phyloP scores from a whole-genome alignment of 2,113 vertebrate species.

The Phyllostomus hastatus region DNA sequence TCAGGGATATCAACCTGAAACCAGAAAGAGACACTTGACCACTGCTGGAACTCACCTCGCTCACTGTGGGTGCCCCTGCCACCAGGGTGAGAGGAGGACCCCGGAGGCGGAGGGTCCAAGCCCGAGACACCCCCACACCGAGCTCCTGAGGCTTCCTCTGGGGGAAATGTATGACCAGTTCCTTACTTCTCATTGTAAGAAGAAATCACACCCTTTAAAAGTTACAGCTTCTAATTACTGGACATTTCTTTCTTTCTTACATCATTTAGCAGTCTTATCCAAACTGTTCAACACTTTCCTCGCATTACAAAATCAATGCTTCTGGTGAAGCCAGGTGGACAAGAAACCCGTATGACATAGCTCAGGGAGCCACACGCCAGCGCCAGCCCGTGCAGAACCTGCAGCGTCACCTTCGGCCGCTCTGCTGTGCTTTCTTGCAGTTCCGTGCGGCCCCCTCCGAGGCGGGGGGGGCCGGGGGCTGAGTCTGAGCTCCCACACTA shows the following conservation, averaged over 20 bases:
- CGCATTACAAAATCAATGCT: neutral
- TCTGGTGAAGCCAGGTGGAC: neutral
- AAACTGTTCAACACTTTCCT: neutral
- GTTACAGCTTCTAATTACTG: neutral
- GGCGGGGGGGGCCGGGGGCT: neutral
- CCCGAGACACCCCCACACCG: neutral
- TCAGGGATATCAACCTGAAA: conserved; percentile 91
- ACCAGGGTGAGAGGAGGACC: neutral
- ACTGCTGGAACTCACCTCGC: fast-evolving
- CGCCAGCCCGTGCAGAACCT: fast-evolving
- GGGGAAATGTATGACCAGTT: neutral
- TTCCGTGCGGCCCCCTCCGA: neutral
- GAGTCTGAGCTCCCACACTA: neutral
- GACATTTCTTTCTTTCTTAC: neutral
- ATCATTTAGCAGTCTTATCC: neutral
- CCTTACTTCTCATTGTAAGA: neutral
- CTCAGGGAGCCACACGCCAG: neutral
- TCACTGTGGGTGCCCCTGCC: fast-evolving
- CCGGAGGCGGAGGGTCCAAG: neutral
- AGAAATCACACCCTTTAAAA: neutral
- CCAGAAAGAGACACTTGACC: conserved; percentile 16
- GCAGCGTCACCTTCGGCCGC: fast-evolving
- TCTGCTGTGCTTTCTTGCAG: neutral
- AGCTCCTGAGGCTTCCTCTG: neutral
- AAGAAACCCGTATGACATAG: neutral